Conservation (phyloP, 2,888 invertebrate species). For the Autographa gamma region DNA sequence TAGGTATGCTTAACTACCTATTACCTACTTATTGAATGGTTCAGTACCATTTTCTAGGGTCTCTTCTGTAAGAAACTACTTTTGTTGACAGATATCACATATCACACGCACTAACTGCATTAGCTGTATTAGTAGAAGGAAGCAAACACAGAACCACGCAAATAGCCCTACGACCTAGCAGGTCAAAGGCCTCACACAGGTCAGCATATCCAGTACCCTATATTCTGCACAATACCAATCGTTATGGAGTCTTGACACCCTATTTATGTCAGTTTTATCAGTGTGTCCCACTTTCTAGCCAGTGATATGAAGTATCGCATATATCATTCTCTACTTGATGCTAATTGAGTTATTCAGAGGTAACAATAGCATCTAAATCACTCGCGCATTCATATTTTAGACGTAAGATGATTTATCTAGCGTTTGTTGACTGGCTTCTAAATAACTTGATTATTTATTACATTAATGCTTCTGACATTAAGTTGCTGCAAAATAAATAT, state of each 20-base stretch:
- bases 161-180: not conserved
- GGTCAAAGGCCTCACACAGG: not conserved
- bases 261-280: constrained; percentile 5
- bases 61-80: not conserved
- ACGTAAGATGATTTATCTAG: not conserved
- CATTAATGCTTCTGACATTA: no score
- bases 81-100: not conserved
- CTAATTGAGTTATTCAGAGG: not conserved
- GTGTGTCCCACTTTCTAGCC: not conserved
- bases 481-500: no score
- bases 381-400: not conserved
- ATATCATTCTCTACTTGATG: not conserved
- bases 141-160: constrained; percentile 1
- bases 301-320: not conserved
- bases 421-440: not conserved
- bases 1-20: no score
- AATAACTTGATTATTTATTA: not conserved
- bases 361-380: constrained; percentile 6
- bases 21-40: no score
- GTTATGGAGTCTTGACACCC: not conserved
- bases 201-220: not conserved
- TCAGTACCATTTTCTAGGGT: no score
- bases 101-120: constrained; percentile 1
- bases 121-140: not conserved
- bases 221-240: not conserved